phyloP scores from a whole-genome alignment of 2,113 vertebrate species.

The Naja naja region DNA sequence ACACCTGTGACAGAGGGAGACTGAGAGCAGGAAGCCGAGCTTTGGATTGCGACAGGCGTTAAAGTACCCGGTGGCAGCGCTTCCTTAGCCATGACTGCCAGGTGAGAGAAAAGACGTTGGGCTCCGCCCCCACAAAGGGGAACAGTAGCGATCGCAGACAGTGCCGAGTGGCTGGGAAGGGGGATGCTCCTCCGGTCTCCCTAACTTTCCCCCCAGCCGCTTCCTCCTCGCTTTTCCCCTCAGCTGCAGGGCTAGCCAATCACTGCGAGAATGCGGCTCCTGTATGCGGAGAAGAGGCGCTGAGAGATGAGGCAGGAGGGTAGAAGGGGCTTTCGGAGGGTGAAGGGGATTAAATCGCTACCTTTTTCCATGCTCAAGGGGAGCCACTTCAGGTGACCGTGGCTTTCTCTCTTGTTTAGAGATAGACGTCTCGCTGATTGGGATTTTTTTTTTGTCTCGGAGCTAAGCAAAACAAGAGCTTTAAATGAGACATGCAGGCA shows the following conservation, averaged over 20 bases:
- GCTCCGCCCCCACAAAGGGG: constrained; percentile 12
- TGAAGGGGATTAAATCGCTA: too few relatives aligned
- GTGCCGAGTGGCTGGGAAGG: not conserved
- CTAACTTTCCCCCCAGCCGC: not conserved
- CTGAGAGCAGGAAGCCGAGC: not conserved
- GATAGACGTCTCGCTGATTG: too few relatives aligned
- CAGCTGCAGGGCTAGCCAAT: constrained; percentile 12
- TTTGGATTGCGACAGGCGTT: not conserved
- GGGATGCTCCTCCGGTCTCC: constrained; percentile 33
- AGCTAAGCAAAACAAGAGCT: too few relatives aligned
- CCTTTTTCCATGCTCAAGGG: too few relatives aligned
- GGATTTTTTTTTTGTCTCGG: too few relatives aligned
- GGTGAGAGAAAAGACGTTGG: not conserved
- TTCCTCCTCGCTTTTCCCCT: constrained; percentile 10
- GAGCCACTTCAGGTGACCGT: too few relatives aligned
- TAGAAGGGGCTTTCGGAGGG: not conserved
- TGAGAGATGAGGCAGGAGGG: not conserved
- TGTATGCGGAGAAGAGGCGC: not conserved
- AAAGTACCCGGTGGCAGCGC: not conserved
- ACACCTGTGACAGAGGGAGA: not conserved
- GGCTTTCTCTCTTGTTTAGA: too few relatives aligned
- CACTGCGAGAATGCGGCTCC: not conserved
- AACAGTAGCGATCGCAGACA: not conserved
- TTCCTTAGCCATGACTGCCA: not conserved
- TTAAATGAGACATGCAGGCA: too few relatives aligned